phyloP scores from a whole-genome alignment of 2,888 invertebrate species.

The Brenthis hecate region DNA sequence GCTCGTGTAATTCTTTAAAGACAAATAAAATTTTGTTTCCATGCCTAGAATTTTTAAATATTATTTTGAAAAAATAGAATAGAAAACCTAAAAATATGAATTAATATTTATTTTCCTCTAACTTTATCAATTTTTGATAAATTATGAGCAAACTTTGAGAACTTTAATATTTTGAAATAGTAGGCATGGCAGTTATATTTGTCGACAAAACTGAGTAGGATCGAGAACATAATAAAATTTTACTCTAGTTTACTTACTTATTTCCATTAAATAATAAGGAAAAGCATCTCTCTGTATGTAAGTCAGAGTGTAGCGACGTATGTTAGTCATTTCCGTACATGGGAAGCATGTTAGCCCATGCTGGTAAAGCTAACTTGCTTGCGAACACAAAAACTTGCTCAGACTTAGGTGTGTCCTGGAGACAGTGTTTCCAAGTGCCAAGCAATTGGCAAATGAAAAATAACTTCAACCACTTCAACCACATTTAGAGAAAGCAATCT shows the following conservation, averaged over 20 bases:
- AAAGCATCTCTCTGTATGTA: neutral
- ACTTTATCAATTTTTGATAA: no score
- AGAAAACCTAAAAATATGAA: no score
- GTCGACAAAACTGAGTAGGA: neutral
- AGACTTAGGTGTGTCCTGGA: conserved; percentile 23
- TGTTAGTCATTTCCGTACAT: conserved; percentile 8
- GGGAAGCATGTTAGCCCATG: conserved; percentile 2
- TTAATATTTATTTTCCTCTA: no score
- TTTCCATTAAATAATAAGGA: neutral
- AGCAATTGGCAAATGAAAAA: conserved; percentile 13
- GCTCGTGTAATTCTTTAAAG: no score
- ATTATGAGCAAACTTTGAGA: no score
- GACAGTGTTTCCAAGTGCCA: conserved; percentile 7
- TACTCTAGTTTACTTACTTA: no score
- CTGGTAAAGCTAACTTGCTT: conserved; percentile 18
- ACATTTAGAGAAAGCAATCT: neutral
- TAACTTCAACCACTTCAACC: neutral
- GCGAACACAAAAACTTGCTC: conserved; percentile 26
- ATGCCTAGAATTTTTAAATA: no score
- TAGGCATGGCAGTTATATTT: neutral
- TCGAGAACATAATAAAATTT: neutral
- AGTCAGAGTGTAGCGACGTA: conserved; percentile 7
- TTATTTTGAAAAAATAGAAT: no score
- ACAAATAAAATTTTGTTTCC: no score
- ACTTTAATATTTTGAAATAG: no score